Conservation (phyloP, 2,888 invertebrate genomes). For the Ectobius pallidus region DNA sequence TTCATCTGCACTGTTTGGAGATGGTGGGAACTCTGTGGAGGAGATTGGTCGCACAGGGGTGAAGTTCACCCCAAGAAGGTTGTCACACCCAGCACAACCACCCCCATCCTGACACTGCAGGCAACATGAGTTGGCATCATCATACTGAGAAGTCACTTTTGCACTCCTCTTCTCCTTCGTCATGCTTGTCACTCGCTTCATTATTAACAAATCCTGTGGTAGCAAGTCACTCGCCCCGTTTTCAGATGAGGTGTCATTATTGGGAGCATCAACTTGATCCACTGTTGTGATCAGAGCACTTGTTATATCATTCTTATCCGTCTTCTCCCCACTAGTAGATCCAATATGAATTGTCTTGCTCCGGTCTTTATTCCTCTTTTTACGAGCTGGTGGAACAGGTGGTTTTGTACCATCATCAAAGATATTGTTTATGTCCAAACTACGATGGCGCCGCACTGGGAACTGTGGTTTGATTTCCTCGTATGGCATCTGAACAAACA, state of each 20-base stretch:
- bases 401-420: constrained; percentile 40
- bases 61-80: neutral
- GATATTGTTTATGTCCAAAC: constrained; percentile 37
- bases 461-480: neutral
- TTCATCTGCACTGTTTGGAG: neutral
- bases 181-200: constrained; percentile 19
- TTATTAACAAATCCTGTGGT: constrained; percentile 5
- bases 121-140: constrained; percentile 22
- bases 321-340: too few relatives aligned
- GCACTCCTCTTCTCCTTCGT: constrained; percentile 22
- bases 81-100: neutral
- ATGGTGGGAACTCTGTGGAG: constrained; percentile 8
- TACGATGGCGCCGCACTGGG: neutral
- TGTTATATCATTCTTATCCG: neutral
- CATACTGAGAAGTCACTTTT: neutral
- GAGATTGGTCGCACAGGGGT: neutral
- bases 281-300: neutral
- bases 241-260: neutral
- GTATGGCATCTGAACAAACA: constrained; percentile 10
- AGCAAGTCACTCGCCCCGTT: neutral
- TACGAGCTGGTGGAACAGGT: constrained; percentile 40
- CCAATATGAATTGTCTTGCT: neutral
- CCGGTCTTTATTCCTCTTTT: constrained; percentile 33
- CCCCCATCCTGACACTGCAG: neutral
- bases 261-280: neutral